These are phyloP conservation scores for Artibeus jamaicensis DNA, from an alignment of 2,797 vertebrate genomes.

Conservation along the genomic window DNA sequence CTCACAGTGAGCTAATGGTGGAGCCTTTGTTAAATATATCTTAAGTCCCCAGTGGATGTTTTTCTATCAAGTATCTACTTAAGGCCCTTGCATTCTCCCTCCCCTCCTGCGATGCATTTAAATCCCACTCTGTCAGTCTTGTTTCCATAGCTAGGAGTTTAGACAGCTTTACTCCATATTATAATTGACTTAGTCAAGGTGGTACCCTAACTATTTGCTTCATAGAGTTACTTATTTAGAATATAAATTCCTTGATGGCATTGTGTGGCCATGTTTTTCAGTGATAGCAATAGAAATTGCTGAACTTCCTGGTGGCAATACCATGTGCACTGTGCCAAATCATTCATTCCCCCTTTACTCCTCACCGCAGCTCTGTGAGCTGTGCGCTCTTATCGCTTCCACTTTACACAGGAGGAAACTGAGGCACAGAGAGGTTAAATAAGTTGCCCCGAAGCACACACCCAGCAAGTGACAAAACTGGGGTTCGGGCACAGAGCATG, in stretches of 20 bases:
- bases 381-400: not conserved
- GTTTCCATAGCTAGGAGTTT: not conserved
- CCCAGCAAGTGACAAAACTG: not conserved
- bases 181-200: not conserved
- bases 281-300: not conserved
- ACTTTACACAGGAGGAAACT: not conserved
- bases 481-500: not conserved
- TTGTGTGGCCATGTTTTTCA: rapidly evolving
- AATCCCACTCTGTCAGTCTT: not conserved
- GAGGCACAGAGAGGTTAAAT: not conserved
- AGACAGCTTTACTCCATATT: not conserved
- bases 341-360: not conserved
- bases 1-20: not conserved
- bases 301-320: rapidly evolving
- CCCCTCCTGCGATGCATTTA: not conserved
- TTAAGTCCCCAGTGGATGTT: not conserved
- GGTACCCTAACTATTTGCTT: not conserved
- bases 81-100: not conserved
- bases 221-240: not conserved
- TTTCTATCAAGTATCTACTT: not conserved
- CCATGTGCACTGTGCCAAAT: not conserved
- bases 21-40: not conserved
- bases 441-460: not conserved
- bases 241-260: not conserved
- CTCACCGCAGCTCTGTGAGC: not conserved